Conservation (phyloP, 2,888 invertebrate species). For the Mayetiola destructor region DNA sequence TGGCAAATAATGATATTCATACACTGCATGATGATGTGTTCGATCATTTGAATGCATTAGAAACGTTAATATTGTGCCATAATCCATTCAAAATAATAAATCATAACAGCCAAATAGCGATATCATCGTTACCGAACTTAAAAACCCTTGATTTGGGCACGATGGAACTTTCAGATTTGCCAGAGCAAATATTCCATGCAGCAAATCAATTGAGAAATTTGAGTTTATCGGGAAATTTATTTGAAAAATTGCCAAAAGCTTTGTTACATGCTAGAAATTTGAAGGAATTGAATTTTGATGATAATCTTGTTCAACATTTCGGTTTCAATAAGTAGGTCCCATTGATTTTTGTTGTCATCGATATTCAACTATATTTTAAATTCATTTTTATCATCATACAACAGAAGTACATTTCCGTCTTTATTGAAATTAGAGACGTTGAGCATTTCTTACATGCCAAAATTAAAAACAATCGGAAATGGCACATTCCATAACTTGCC, state of each 20-base stretch:
- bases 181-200: constrained; percentile 51
- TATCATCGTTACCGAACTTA: constrained; percentile 46
- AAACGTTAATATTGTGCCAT: constrained; percentile 51
- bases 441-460: constrained; percentile 52
- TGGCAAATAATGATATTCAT: constrained; percentile 57
- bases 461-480: constrained; percentile 41
- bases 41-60: constrained; percentile 51
- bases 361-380: constrained; percentile 19
- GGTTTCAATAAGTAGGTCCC: constrained; percentile 33
- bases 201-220: constrained; percentile 48
- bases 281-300: constrained; percentile 47
- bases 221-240: constrained; percentile 51
- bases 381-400: too few species aligned
- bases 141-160: constrained; percentile 60
- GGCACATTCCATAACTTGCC: constrained; percentile 37
- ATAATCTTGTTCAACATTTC: constrained; percentile 50
- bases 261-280: constrained; percentile 45
- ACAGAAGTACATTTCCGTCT: constrained; percentile 46
- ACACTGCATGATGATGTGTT: constrained; percentile 58
- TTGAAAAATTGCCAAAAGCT: constrained; percentile 44
- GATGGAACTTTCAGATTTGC: constrained; percentile 45
- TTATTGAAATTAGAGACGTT: constrained; percentile 47
- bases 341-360: constrained; percentile 22
- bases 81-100: constrained; percentile 60
- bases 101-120: constrained; percentile 45